Percentiles rank a stretch among this genome's conserved stretches.
Conservation (phyloP, 53 echinoderm and acorn worm genomes). For the Zoroaster sp. region DNA sequence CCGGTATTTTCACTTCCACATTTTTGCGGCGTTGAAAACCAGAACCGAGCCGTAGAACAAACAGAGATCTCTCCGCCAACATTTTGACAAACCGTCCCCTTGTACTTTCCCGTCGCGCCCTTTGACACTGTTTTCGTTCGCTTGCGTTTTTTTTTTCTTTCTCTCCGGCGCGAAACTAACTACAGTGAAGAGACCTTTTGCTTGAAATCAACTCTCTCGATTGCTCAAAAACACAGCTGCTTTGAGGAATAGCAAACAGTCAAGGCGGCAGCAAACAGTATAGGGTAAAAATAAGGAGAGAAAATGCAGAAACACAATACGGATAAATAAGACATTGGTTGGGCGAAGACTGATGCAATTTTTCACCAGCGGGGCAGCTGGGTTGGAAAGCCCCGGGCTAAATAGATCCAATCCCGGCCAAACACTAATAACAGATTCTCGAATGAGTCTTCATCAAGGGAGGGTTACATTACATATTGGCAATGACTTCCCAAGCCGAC, state of each 20-base stretch:
- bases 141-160: not conserved
- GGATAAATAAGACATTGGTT: constrained; percentile 45
- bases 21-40: not conserved
- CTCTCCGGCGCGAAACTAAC: not conserved
- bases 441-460: not conserved
- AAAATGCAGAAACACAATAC: not conserved
- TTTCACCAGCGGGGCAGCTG: constrained; percentile 51
- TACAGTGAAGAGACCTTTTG: not conserved
- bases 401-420: constrained; percentile 24
- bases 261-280: not conserved
- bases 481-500: not conserved
- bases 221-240: constrained; percentile 34
- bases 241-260: constrained; percentile 46
- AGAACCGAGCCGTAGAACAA: not conserved
- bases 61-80: constrained; percentile 1
- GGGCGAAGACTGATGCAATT: constrained; percentile 27
- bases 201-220: not conserved
- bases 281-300: not conserved
- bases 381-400: constrained; percentile 28
- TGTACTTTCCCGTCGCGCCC: constrained; percentile 25
- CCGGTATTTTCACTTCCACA: not conserved
- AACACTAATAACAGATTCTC: constrained; percentile 42
- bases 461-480: constrained; percentile 29
- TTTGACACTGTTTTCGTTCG: constrained; percentile 39
- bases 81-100: constrained; percentile 40